Conservation (phyloP, 2,113 vertebrate genomes). For the Cettia cetti region DNA sequence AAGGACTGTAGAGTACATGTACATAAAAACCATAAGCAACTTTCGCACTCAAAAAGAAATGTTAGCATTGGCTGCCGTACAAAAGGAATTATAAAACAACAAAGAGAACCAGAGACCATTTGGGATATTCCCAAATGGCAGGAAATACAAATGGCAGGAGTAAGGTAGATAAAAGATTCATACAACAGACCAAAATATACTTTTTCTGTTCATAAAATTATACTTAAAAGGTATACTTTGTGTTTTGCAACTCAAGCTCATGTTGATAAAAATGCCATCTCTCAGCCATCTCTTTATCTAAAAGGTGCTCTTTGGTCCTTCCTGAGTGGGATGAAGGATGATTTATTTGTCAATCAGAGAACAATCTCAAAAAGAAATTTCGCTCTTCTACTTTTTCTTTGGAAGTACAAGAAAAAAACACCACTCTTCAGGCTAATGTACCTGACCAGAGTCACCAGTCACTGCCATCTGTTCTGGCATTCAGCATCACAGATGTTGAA, state of each 20-base stretch:
- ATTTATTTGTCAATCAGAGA: neutral
- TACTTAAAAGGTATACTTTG: neutral
- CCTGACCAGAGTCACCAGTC: neutral
- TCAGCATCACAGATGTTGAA: neutral
- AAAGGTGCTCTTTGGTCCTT: neutral
- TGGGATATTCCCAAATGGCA: slow-evolving; percentile 2
- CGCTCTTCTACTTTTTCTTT: neutral
- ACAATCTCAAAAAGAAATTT: neutral
- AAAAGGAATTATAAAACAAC: slow-evolving; percentile 3
- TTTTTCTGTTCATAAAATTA: slow-evolving; percentile 1
- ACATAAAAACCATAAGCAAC: neutral
- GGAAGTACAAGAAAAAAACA: neutral
- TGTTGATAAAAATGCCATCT: neutral
- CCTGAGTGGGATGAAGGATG: neutral
- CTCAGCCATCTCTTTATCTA: neutral
- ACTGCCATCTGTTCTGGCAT: neutral
- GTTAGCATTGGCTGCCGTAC: neutral
- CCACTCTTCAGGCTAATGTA: neutral
- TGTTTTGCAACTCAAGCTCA: neutral
- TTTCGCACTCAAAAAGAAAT: neutral
- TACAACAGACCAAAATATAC: neutral
- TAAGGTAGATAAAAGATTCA: neutral
- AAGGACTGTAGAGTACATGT: neutral
- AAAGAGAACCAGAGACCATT: neutral
- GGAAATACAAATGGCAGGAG: neutral